Evolutionary conservation across 2,888 invertebrate species (phyloP).

Genomic region (Hedychridium roseum): DNA sequence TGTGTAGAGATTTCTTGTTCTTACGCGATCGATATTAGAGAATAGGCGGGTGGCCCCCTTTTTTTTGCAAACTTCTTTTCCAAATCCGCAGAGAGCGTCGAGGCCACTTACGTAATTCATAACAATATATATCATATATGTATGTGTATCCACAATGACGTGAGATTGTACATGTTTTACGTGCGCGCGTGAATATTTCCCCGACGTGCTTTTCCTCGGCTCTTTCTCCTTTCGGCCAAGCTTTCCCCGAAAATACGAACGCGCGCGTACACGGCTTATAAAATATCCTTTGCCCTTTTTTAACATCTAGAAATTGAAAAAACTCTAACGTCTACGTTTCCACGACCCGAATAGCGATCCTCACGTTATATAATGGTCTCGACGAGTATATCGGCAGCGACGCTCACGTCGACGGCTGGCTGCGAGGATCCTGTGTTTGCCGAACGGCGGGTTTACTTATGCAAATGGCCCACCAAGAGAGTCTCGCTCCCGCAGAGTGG

Average conservation of each 20-base stretch:
- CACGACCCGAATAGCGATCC: constrained; percentile 36
- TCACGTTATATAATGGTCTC: constrained; percentile 26
- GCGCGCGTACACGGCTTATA: constrained; percentile 26
- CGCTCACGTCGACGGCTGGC: constrained; percentile 4
- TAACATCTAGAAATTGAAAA: constrained; percentile 50
- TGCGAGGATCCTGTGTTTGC: no score
- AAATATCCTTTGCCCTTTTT: constrained; percentile 43
- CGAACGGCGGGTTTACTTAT: no score
- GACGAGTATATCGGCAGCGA: not conserved
- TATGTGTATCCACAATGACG: constrained; percentile 37
- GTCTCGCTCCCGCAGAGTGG: no score
- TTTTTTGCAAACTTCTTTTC: constrained; percentile 15
- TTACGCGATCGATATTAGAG: constrained; percentile 28
- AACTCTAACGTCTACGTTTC: constrained; percentile 40
- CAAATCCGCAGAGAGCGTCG: constrained; percentile 10
- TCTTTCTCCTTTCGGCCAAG: no score
- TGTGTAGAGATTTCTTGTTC: constrained; percentile 16
- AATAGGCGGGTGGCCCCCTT: constrained; percentile 31
- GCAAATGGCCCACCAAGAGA: no score
- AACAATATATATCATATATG: no score
- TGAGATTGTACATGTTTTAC: constrained; percentile 17
- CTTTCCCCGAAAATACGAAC: no score
- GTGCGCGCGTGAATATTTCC: constrained; percentile 6
- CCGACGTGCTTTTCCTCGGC: no score
- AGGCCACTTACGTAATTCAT: constrained; percentile 31